phyloP scores from a whole-genome alignment of 2,113 vertebrate species.

The Gallinago paraguaiae region DNA sequence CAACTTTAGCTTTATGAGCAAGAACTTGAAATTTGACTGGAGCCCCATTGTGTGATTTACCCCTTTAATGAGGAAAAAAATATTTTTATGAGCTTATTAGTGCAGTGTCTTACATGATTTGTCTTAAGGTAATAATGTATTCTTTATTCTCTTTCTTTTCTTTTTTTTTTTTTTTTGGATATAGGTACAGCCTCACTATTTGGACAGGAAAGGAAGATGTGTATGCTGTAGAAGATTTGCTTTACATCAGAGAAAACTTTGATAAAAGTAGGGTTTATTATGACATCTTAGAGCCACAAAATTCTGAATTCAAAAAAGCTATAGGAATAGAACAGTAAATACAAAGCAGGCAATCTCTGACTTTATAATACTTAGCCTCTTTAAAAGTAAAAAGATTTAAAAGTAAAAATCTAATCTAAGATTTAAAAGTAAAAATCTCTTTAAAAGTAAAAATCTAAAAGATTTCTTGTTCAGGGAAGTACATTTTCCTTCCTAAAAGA shows the following conservation, averaged over 20 bases:
- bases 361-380: neutral
- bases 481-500: neutral
- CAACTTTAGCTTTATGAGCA: neutral
- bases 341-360: neutral
- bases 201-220: conserved; percentile 86
- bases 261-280: conserved; percentile 85
- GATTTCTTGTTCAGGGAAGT: neutral
- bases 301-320: conserved; percentile 76
- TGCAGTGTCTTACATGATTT: neutral
- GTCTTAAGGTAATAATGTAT: neutral
- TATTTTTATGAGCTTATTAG: neutral
- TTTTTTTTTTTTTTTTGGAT: neutral
- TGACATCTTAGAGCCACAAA: conserved; percentile 85
- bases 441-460: neutral
- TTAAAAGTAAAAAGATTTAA: neutral
- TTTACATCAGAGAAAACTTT: conserved; percentile 79
- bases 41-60: neutral
- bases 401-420: no score
- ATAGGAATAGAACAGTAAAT: conserved; percentile 55
- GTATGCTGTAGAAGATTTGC: conserved; percentile 81
- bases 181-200: conserved; percentile 89
- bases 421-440: neutral
- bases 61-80: neutral
- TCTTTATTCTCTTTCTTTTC: neutral
- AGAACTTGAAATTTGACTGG: neutral